Base-by-base conservation (phyloP, 1,140 invertebrate species). In the Drosophila triauraria region DNA sequence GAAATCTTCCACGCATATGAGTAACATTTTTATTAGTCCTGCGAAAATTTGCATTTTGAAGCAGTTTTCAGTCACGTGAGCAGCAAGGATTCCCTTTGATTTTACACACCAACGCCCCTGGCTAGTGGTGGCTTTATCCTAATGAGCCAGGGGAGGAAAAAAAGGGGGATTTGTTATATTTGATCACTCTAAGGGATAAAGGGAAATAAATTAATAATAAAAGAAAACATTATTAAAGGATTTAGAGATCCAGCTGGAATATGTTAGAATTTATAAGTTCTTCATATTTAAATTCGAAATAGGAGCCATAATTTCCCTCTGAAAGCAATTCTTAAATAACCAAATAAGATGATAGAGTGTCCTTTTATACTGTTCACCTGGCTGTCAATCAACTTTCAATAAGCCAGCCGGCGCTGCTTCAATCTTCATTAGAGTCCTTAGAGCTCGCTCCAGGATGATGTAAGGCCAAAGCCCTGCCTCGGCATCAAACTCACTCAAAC, bases 401-500 rank as follows among this genome's bases (percentile, higher is more conserved):
- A 72, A 81, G 54, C 43, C 74, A 48, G n/a, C 38, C 46, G 53
- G 53, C 20, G 58, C 62, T 44, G 42, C 17, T 58, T 74, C 80
- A 65, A 83, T 87, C 76, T 74, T 68, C 63, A 77, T 77, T 79
- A 79, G 47, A 23, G 25, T 12, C 10, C 17, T 4, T 17, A 3
- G 15, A 3, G 15, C 23, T 2, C 42, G 7, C 1, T 5, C 1
- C 35, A 17, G 43, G 44, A 58, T 42, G 43, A 60, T 43, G 50
- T 48, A 40, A 23, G 23, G 17, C 32, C n/a, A 38, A 10, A 35
- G 35, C 43, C 46, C 63, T 27, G 20, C 17, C 13, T 20, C 20
- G 13, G 58, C 58, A 38, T 87, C 84, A 50, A 88, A 88, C 84
- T 80, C 85, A 84, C 84, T 88, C 84, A 88, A 88, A 88, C 84